Percentiles rank a stretch among this genome's conserved stretches.
phyloP scores from a whole-genome alignment of 2,888 invertebrate species.

The Synergus itoensis region DNA sequence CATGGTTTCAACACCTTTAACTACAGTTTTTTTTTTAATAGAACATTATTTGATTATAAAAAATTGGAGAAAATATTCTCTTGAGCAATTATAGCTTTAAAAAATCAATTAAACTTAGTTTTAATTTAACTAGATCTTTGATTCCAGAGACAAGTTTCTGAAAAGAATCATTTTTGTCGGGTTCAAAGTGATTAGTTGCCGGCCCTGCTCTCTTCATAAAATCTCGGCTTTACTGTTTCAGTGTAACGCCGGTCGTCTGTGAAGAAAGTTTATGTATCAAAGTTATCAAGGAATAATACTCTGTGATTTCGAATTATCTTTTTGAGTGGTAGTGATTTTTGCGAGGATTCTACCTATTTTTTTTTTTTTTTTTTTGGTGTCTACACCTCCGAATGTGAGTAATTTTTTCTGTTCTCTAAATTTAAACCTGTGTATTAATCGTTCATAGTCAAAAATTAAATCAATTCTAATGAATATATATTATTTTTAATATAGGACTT shows the following conservation, averaged over 20 bases:
- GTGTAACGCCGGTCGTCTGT: conserved; percentile 15
- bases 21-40: too few species aligned
- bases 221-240: conserved; percentile 20
- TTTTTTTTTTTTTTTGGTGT: too few species aligned
- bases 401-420: neutral
- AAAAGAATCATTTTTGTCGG: neutral
- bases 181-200: conserved; percentile 4
- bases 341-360: neutral
- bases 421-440: neutral
- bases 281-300: conserved; percentile 7
- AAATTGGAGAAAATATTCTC: too few species aligned
- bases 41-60: too few species aligned
- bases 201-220: conserved; percentile 34
- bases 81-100: too few species aligned
- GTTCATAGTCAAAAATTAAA: neutral
- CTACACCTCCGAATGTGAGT: neutral
- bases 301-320: too few species aligned
- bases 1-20: too few species aligned
- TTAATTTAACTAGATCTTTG: neutral
- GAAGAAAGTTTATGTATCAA: neutral
- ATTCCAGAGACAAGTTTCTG: neutral
- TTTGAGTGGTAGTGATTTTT: neutral
- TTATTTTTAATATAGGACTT: neutral
- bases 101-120: neutral
- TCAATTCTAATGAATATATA: neutral